Conservation (phyloP, 2,888 invertebrate species). For the Caenorhabditis panamensis region DNA sequence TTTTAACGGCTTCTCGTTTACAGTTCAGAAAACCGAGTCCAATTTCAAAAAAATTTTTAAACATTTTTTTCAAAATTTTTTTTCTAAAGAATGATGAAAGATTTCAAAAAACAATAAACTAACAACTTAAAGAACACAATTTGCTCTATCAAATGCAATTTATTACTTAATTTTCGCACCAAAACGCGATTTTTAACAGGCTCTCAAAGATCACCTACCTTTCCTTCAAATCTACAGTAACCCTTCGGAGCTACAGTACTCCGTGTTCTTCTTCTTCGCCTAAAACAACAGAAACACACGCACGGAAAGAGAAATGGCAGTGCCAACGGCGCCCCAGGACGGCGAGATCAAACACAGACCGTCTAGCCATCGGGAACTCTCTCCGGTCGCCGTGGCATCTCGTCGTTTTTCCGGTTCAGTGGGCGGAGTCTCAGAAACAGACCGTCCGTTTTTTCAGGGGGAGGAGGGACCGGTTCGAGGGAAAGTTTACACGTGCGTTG, state of each 20-base stretch:
- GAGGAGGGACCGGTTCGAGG: conserved; percentile 27
- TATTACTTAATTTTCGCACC: too few species aligned
- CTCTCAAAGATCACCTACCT: too few species aligned
- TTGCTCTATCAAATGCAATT: too few species aligned
- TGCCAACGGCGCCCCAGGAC: conserved; percentile 16
- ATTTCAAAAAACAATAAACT: neutral
- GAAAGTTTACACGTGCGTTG: conserved; percentile 30
- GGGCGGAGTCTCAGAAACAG: conserved; percentile 8
- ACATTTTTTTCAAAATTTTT: neutral
- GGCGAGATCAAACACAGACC: conserved; percentile 30
- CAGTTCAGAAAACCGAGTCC: too few species aligned
- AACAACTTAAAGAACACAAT: too few species aligned
- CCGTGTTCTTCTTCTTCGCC: too few species aligned
- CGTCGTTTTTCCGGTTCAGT: conserved; percentile 47
- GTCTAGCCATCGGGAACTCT: conserved; percentile 22
- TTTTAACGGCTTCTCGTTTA: too few species aligned
- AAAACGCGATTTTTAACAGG: too few species aligned
- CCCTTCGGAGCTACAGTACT: too few species aligned
- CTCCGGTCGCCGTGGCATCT: conserved; percentile 15
- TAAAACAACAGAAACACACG: too few species aligned
- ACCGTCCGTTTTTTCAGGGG: conserved; percentile 21
- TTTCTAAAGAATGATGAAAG: neutral
- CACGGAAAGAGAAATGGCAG: conserved; percentile 30
- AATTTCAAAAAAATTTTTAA: neutral
- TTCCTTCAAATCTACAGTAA: neutral